Evolutionary conservation across 1,140 invertebrate species (phyloP), one percentile per base, ranked within the genome.

Genomic region (Bradysia coprophila): DNA sequence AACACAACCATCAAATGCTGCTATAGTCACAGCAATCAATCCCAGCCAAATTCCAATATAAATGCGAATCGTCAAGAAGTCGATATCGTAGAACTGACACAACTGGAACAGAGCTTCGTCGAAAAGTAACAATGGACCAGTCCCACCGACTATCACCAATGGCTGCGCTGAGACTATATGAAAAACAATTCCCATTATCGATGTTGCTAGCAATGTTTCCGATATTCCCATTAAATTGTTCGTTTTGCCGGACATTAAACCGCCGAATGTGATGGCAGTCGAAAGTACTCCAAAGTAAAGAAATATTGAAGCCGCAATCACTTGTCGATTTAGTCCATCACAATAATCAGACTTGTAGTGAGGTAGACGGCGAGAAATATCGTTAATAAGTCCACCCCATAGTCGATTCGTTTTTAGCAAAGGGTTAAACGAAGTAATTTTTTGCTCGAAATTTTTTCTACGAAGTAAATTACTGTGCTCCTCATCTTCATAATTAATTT

Each of bases 241-340:
- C 0, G 89, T 94, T 62, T 93, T 92, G 49, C 87, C 83, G 64
- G 84, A 80, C 49, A 88, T 69, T n/a, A 94, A 62, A 45, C 88
- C 88, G 16, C 90, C 90, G 59, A 93, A 93, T 0, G 88, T 88
- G 42, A 94, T 90, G 5, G 88, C 86, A 0, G 84, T 85, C 11
- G 86, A 88, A 0, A 93, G 65, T 10, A 82, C 83, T 11, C 88
- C 88, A 60, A 93, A 93, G 60, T 91, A 93, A 69, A 93, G 90
- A 62, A 93, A 93, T 44, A 93, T 81, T 1, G 86, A 72, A 0
- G 86, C 81, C 1, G 86, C 83, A 0, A 85, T 50, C 48, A 83
- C 87, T 51, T 89, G 85, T 0, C 75, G 68, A 57, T 79, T 90
- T 1, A 92, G 49, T 0, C 82, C 87, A 50, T 93, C 86, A 2